Base-by-base conservation (phyloP, 1,140 invertebrate species). In the Eubasilissa regina region DNA sequence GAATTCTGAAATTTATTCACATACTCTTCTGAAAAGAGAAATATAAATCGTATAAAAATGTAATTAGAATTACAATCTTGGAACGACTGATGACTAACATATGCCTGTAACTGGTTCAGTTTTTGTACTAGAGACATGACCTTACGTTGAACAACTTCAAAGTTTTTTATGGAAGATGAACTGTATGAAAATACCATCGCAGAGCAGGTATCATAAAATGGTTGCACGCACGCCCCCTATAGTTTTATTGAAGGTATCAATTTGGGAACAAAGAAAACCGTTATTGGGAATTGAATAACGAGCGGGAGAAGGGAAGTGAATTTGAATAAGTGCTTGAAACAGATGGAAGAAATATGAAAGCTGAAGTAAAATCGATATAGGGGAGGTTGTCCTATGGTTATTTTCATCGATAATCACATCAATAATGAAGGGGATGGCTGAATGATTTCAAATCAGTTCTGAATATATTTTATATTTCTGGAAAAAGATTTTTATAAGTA, bases 181-280 rank as follows among this genome's bases (percentile, higher is more conserved):
- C 53, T 56, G 53, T 56, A 56, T 56, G 12, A 25, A 62, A 21
- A 62, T 62, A 21, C 19, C 58, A 25, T 62, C 58, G 12, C 7
- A 62, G 25, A 25, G 58, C 15, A 60, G 17, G 56, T 62, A 62
- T 25, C 21, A 62, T 62, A 62, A 35, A 62, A 19, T 56, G 53
- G 53, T n/a, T 56, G 53, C 53, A 56, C 53, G 53, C 53, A 56
- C 53, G 53, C 53, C 53, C 53, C 53, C 53, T 19, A 19, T 35
- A 62, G 17, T 62, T 62, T 62, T 62, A 62, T 62, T 62, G 58
- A 62, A 62, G 58, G 58, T 62, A 62, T 62, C 58, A 62, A 62
- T 62, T 62, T 62, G 58, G 58, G 58, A 62, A 62, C 58, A 62
- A 62, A 62, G 58, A 25, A 15, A 62, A 62, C 58, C 25, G 19